Percentiles rank a stretch among this genome's conserved stretches.
Evolutionary conservation across 2,113 vertebrate genomes (phyloP).

Genomic region (Seriola aureovittata): DNA sequence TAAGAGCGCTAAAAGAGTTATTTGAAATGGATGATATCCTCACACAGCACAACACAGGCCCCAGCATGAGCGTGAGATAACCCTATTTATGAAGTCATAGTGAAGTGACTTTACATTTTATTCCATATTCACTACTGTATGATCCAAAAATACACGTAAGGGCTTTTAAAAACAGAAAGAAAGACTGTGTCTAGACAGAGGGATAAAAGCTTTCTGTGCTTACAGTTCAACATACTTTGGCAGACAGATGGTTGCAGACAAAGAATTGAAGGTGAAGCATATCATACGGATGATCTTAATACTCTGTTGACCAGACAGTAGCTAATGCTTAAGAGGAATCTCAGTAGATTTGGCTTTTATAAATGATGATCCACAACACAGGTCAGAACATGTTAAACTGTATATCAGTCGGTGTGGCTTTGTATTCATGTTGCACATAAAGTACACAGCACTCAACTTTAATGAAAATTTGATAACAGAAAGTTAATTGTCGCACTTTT

Average conservation of each 20-base stretch:
- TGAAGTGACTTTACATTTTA: no score
- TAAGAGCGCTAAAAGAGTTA: slow-evolving; percentile 11
- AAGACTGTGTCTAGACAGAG: slow-evolving; percentile 28
- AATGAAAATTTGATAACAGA: neutral
- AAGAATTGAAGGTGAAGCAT: slow-evolving; percentile 70
- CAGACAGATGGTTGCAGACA: slow-evolving; percentile 51
- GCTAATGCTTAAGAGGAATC: slow-evolving; percentile 56
- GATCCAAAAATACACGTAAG: neutral
- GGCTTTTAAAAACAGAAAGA: slow-evolving; percentile 12
- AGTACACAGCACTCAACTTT: neutral
- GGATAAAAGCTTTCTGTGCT: slow-evolving; percentile 41
- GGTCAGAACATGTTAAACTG: neutral
- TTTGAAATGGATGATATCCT: neutral
- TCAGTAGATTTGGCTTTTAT: slow-evolving; percentile 21
- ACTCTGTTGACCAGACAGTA: slow-evolving; percentile 80
- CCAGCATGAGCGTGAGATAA: neutral
- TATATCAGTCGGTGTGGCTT: neutral
- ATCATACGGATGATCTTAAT: slow-evolving; percentile 78
- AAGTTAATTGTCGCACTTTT: neutral
- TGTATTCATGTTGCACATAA: neutral
- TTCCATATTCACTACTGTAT: neutral
- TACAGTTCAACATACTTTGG: slow-evolving; percentile 46
- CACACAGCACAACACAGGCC: slow-evolving; percentile 3
- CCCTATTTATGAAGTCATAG: neutral
- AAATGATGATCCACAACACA: slow-evolving; percentile 16